Conservation (phyloP, 1,140 invertebrate genomes). For the Panonychus citri region DNA sequence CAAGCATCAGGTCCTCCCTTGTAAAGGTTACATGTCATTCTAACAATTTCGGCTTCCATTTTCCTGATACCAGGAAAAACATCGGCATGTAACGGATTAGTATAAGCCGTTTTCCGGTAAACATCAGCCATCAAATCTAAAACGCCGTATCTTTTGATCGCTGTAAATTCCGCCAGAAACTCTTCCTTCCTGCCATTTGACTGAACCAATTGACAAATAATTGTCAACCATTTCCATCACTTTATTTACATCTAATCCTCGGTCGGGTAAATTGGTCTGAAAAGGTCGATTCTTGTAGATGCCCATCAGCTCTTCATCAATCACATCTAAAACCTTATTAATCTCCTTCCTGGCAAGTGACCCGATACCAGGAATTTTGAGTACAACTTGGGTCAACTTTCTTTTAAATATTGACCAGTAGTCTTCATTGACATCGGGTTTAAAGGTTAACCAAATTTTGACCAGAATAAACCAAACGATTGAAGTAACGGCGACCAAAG, state of each 20-base stretch:
- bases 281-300: neutral
- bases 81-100: constrained; percentile 89
- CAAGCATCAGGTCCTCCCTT: constrained; percentile 42
- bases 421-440: neutral
- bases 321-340: neutral
- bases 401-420: neutral
- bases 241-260: neutral
- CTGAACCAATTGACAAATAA: neutral
- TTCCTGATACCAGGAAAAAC: constrained; percentile 89
- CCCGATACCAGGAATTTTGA: neutral
- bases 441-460: neutral
- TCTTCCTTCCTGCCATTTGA: constrained; percentile 8
- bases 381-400: neutral
- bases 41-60: constrained; percentile 93
- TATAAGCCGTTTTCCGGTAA: constrained; percentile 66
- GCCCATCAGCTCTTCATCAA: neutral
- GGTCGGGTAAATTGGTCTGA: neutral
- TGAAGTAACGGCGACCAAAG: too few species aligned
- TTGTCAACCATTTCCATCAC: neutral
- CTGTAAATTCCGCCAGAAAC: constrained; percentile 16
- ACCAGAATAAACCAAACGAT: neutral
- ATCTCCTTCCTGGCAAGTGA: neutral
- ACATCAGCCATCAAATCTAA: constrained; percentile 50
- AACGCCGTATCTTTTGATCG: constrained; percentile 26
- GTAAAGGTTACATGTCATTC: constrained; percentile 67